A percentile compares a stretch with the other conserved stretches of the same genome.
Evolutionary conservation across 2,113 vertebrate species (phyloP).

Genomic region (Colinus virginianus): DNA sequence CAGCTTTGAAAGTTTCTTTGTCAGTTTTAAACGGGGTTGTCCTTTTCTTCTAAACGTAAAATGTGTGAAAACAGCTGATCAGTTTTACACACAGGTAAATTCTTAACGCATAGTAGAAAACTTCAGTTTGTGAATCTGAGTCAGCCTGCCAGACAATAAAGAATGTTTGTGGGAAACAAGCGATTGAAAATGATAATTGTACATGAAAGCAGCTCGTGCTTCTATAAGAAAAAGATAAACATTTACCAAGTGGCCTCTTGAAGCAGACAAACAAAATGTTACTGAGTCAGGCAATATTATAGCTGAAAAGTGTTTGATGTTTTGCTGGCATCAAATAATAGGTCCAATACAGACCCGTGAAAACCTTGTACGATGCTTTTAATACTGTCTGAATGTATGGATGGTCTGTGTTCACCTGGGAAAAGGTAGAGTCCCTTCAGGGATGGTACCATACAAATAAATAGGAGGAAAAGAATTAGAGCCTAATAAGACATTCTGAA

Average conservation of each 20-base stretch:
- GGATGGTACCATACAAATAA: not conserved
- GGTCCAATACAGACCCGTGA: not conserved
- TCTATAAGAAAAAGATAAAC: constrained; percentile 39
- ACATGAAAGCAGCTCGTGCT: constrained; percentile 13
- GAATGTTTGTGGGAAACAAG: not conserved
- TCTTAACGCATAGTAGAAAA: not conserved
- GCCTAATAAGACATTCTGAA: not conserved
- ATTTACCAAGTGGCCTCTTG: constrained; percentile 40
- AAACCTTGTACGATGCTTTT: not conserved
- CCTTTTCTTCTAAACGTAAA: not conserved
- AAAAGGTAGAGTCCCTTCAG: not conserved
- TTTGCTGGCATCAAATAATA: not conserved
- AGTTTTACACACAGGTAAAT: not conserved
- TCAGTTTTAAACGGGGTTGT: not conserved
- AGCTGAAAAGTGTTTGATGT: not conserved
- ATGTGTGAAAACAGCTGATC: fast-evolving
- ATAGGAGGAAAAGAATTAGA: not conserved
- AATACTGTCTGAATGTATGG: not conserved
- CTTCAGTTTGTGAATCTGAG: not conserved
- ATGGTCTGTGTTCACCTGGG: not conserved
- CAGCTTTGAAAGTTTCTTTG: not conserved
- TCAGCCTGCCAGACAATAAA: not conserved
- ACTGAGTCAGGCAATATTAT: not conserved
- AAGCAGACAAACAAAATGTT: not conserved
- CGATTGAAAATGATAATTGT: not conserved